These are phyloP conservation scores for Lepus americanus DNA, from an alignment of 2,113 vertebrate species.

Conservation along the genomic window DNA sequence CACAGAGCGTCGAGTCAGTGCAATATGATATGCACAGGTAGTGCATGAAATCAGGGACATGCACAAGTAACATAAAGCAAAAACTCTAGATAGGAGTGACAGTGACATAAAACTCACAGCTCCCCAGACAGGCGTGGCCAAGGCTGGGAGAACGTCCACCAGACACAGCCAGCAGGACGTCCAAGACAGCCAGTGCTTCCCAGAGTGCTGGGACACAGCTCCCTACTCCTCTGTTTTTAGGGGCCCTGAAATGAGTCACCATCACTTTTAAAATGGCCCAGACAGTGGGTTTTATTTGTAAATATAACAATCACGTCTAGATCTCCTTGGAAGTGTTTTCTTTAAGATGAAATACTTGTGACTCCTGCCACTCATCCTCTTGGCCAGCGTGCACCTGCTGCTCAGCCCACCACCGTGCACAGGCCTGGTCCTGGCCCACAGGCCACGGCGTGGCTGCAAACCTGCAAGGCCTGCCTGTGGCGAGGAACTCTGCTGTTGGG, in stretches of 20 bases:
- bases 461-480: too few species aligned
- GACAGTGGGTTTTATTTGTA: neutral
- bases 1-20: neutral
- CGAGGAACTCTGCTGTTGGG: too few species aligned
- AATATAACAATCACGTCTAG: neutral
- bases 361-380: neutral
- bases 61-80: too few species aligned
- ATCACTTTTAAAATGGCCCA: neutral
- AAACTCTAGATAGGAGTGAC: rapidly evolving
- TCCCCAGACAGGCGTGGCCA: rapidly evolving
- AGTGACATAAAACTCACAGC: neutral
- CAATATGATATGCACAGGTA: neutral
- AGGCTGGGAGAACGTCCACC: too few species aligned
- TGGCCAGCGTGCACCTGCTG: neutral
- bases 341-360: neutral
- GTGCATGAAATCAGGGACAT: neutral
- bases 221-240: neutral
- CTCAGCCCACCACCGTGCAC: too few species aligned
- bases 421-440: too few species aligned
- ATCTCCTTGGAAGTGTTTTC: neutral
- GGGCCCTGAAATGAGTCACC: neutral
- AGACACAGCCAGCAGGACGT: too few species aligned
- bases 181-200: too few species aligned
- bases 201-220: too few species aligned
- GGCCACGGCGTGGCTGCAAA: too few species aligned